Evolutionary conservation across 1,140 invertebrate genomes (phyloP).

Genomic region (Aplysia californica): DNA sequence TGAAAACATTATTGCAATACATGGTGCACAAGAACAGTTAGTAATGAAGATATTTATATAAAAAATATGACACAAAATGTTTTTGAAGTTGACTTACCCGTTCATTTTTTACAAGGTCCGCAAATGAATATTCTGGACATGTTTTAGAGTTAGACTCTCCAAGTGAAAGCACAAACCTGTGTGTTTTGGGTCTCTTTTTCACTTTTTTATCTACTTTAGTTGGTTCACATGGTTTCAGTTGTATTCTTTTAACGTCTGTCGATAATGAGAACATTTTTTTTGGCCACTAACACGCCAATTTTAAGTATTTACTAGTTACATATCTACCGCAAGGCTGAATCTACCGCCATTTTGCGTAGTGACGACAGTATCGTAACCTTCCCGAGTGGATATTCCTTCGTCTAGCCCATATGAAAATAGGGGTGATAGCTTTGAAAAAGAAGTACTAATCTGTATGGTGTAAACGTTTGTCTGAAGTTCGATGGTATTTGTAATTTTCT

Average conservation of each 20-base stretch:
- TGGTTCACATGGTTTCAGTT: background rate
- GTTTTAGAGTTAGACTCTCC: constrained; percentile 10
- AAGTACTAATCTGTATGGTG: too few species aligned
- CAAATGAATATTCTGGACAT: constrained; percentile 28
- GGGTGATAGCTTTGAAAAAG: background rate
- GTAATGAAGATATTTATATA: too few species aligned
- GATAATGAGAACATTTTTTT: constrained; percentile 19
- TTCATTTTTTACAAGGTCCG: constrained; percentile 19
- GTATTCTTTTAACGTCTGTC: constrained; percentile 21
- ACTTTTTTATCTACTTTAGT: constrained; percentile 20
- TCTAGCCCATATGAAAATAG: background rate
- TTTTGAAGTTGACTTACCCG: constrained; percentile 24
- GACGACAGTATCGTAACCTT: constrained; percentile 3
- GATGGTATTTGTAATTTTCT: too few species aligned
- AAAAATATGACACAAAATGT: too few species aligned
- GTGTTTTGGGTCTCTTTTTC: constrained; percentile 6
- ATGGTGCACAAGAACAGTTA: too few species aligned
- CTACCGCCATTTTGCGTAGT: constrained; percentile 31
- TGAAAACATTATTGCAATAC: too few species aligned
- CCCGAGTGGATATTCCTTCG: constrained; percentile 19
- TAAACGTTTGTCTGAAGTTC: too few species aligned
- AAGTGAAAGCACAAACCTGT: constrained; percentile 9
- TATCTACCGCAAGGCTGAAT: constrained; percentile 17
- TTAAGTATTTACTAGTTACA: too few species aligned
- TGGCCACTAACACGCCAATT: too few species aligned